Evolutionary conservation across 2,888 invertebrate species (phyloP), one percentile per base, ranked within the genome.

Genomic region (Acheta domesticus): DNA sequence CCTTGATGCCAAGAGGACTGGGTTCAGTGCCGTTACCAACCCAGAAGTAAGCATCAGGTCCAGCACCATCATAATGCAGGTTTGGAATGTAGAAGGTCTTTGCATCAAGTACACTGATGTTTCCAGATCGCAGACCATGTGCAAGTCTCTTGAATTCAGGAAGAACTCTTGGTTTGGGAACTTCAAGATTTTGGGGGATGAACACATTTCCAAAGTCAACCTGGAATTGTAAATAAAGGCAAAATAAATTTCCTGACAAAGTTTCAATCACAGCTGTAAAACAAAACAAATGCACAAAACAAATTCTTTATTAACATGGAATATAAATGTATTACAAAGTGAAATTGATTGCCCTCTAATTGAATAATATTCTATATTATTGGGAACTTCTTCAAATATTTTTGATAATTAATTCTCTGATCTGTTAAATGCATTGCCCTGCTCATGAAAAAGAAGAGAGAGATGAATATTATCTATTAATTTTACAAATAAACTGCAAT

Each of bases 1-100:
- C 94, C 89, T 96, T 96, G 83, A 92, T 92, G 49, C 96, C 96
- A 87, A 93, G 92, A 21, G 93, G 89, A 84, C 91, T 92, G 0
- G 96, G 96, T 83, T 94, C 93, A 0, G 92, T 88, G 8, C 96
- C 96, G 84, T 93, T 96, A 20, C 97, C 96, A n/a, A 96, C 96
- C 94, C 95, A 96, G 87, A 97, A 97, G 87, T 95, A 96, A 0
- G 96, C 96, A 85, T 96, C 96, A 0, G 96, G 96, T 0, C 96
- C 96, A 1, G 93, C 94, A 49, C 96, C 96, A 84, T 97, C 96
- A 85, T 96, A 97, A 85, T 96, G 96, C 83, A 97, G 88, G 88
- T 96, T 96, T 12, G 96, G 96, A 83, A 97, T 96, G 87, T 94
- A 94, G 87, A 97, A 93, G 0, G 97, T 96, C 87, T 95, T 95